phyloP scores from a whole-genome alignment of 1,140 invertebrate genomes.

The Probaryconus sp. region DNA sequence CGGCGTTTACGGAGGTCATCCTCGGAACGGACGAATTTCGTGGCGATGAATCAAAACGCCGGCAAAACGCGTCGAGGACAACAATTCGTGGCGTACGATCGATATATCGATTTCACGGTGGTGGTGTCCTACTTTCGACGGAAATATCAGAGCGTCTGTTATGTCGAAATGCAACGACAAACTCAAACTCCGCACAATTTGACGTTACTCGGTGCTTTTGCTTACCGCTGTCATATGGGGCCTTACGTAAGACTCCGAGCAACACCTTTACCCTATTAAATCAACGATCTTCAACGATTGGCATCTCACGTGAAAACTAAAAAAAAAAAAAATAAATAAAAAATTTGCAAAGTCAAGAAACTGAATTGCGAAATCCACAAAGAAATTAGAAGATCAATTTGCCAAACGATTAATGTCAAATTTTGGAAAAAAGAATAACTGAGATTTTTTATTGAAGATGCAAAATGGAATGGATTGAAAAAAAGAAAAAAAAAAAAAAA shows the following conservation, averaged over 20 bases:
- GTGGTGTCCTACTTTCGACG: slow-evolving; percentile 45
- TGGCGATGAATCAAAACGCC: slow-evolving; percentile 12
- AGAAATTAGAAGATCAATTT: too few species aligned
- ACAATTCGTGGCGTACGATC: slow-evolving; percentile 47
- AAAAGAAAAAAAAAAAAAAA: too few species aligned
- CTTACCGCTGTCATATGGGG: not conserved
- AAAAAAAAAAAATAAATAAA: too few species aligned
- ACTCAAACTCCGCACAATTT: slow-evolving; percentile 19
- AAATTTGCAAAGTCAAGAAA: too few species aligned
- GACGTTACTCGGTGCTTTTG: slow-evolving; percentile 11
- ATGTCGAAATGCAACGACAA: slow-evolving; percentile 26
- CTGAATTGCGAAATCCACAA: too few species aligned
- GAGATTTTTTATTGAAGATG: too few species aligned
- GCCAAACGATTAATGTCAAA: too few species aligned
- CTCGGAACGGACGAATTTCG: slow-evolving; percentile 2
- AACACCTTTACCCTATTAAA: slow-evolving; percentile 27
- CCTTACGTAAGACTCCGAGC: slow-evolving; percentile 26
- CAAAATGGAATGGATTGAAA: too few species aligned
- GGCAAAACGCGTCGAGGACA: slow-evolving; percentile 43
- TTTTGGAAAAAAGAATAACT: too few species aligned
- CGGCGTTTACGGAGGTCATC: slow-evolving; percentile 8
- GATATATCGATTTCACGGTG: slow-evolving; percentile 49
- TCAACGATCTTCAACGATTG: too few species aligned
- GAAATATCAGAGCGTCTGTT: slow-evolving; percentile 41
- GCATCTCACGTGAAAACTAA: too few species aligned